phyloP scores from a whole-genome alignment of 2,113 vertebrate genomes.

The Polypterus bichir region DNA sequence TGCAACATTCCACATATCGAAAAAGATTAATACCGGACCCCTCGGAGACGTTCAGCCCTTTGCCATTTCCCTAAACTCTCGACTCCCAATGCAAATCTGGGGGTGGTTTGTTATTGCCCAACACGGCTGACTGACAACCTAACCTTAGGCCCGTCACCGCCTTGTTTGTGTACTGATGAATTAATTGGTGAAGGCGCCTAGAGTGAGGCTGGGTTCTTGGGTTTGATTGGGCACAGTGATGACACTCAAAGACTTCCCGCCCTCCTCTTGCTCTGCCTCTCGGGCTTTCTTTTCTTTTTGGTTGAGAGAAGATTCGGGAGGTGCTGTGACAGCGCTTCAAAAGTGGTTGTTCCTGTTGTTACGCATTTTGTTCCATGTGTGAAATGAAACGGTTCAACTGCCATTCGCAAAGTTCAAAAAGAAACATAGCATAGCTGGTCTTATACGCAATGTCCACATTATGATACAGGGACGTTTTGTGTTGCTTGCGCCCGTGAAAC shows the following conservation, averaged over 20 bases:
- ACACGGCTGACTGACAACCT: conserved; percentile 36
- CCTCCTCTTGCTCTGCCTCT: background rate
- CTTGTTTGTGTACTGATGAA: conserved; percentile 31
- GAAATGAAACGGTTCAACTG: background rate
- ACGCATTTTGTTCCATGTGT: background rate
- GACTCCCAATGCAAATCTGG: conserved; percentile 30
- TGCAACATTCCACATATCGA: too few species aligned
- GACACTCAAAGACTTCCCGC: conserved; percentile 17
- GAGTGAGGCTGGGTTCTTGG: conserved; percentile 15
- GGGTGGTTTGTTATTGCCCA: conserved; percentile 52
- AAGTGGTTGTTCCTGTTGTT: background rate
- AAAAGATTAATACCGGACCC: too few species aligned
- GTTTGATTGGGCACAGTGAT: conserved; percentile 24
- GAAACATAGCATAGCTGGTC: too few species aligned
- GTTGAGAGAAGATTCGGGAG: conserved; percentile 19
- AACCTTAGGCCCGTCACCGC: conserved; percentile 26
- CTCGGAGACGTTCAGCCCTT: background rate
- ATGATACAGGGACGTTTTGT: too few species aligned
- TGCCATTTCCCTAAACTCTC: conserved; percentile 34
- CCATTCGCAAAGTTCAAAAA: background rate
- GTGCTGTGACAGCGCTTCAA: conserved; percentile 9
- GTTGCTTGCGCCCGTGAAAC: too few species aligned
- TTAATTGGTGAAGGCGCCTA: conserved; percentile 34
- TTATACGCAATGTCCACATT: too few species aligned
- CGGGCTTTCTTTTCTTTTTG: conserved; percentile 12